Percentiles rank a stretch among this genome's conserved stretches.
Conservation (phyloP, 53 echinoderm and acorn worm species). For the Arbacia lixula region DNA sequence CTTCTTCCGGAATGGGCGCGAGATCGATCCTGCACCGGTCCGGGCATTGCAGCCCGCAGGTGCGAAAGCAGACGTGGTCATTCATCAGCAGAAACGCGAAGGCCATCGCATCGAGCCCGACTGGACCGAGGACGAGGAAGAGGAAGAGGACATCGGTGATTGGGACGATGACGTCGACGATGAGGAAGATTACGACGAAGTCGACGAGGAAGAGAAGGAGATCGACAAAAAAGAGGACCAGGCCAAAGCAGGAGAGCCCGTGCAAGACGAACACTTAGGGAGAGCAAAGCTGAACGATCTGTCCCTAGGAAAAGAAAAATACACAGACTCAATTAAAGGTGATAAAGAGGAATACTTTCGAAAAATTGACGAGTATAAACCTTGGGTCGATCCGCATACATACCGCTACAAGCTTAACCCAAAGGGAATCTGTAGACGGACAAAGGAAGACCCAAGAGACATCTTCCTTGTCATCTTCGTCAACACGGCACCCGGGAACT, state of each 20-base stretch:
- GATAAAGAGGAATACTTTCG: background rate
- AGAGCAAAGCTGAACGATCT: background rate
- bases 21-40: background rate
- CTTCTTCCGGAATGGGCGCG: background rate
- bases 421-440: background rate
- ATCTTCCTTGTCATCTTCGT: background rate
- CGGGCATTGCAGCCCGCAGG: no score
- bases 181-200: no score
- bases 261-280: background rate
- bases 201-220: background rate
- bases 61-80: no score
- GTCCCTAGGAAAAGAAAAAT: background rate
- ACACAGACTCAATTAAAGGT: background rate
- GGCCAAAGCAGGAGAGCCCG: background rate
- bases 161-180: background rate
- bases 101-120: background rate
- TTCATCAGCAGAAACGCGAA: background rate
- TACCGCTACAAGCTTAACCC: background rate
- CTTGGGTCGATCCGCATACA: background rate
- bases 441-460: background rate
- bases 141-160: background rate
- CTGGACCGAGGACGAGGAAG: slow-evolving; percentile 2
- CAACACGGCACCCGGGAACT: background rate
- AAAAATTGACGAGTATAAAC: background rate
- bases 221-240: background rate